Evolutionary conservation across 2,888 invertebrate genomes (phyloP).

Genomic region (Tipula lateralis): DNA sequence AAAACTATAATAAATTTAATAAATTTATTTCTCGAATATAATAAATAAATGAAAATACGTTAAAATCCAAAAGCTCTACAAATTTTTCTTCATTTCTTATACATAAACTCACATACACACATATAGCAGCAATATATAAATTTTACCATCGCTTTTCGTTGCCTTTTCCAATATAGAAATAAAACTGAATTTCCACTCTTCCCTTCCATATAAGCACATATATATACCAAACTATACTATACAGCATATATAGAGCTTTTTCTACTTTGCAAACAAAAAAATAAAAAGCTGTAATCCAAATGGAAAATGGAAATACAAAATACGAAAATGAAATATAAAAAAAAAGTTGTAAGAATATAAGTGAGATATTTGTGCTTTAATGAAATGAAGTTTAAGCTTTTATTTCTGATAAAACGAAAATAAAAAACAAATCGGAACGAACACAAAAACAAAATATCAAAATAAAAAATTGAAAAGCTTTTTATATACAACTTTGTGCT

Average conservation of each 20-base stretch:
- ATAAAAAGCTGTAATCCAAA: background rate
- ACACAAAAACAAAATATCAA: background rate
- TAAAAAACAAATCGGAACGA: background rate
- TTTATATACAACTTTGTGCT: background rate
- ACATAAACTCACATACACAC: background rate
- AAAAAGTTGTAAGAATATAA: background rate
- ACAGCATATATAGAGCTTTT: background rate
- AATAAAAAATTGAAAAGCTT: constrained; percentile 14
- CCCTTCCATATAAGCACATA: background rate
- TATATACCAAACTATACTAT: background rate
- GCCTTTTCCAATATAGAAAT: constrained; percentile 8
- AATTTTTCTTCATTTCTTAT: constrained; percentile 1
- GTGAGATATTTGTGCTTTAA: constrained; percentile 11
- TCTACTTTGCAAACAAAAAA: background rate
- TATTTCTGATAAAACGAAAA: constrained; percentile 11
- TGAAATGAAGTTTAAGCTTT: constrained; percentile 11
- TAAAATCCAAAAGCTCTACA: constrained; percentile 24
- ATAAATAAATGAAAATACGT: constrained; percentile 24
- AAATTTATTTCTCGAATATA: background rate
- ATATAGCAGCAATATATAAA: background rate
- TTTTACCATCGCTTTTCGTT: background rate
- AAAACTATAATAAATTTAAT: constrained; percentile 24
- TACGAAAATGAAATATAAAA: background rate
- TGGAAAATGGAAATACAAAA: background rate
- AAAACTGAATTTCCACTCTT: background rate